phyloP scores from a whole-genome alignment of 2,113 vertebrate genomes.

The Crotalus viridis region DNA sequence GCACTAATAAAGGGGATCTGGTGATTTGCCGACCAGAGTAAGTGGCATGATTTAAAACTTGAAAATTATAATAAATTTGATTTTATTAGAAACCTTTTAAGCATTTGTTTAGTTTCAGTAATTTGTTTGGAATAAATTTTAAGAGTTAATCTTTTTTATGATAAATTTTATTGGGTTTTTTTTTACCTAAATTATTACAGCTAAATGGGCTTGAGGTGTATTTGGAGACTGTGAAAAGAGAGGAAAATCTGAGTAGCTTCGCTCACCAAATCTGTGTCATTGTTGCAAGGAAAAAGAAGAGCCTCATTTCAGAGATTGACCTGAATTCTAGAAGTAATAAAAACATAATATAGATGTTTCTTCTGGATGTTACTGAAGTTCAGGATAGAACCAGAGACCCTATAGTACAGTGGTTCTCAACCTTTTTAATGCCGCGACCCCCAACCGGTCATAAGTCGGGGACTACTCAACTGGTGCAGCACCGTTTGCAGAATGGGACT shows the following conservation, averaged over 20 bases:
- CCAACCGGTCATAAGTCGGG: no score
- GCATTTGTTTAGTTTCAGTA: background rate
- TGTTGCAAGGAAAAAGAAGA: background rate
- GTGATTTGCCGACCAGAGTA: slow-evolving; percentile 98
- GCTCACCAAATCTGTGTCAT: background rate
- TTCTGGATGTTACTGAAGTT: background rate
- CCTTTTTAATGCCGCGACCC: no score
- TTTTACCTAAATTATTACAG: background rate
- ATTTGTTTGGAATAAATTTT: background rate
- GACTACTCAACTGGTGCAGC: no score
- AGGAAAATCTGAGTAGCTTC: background rate
- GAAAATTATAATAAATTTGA: background rate
- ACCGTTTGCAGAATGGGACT: no score
- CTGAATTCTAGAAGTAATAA: background rate
- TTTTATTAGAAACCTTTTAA: background rate
- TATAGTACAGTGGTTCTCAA: no score
- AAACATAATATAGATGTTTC: background rate
- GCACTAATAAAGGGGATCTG: slow-evolving; percentile 98
- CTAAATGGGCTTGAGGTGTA: background rate
- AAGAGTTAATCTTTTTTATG: slow-evolving; percentile 11
- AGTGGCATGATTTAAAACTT: slow-evolving; percentile 64
- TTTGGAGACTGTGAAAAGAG: background rate
- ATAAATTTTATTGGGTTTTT: background rate
- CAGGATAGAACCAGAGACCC: background rate
- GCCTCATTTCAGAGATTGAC: background rate